Evolutionary conservation across 2,888 invertebrate genomes (phyloP).

Genomic region (Helleia helle): DNA sequence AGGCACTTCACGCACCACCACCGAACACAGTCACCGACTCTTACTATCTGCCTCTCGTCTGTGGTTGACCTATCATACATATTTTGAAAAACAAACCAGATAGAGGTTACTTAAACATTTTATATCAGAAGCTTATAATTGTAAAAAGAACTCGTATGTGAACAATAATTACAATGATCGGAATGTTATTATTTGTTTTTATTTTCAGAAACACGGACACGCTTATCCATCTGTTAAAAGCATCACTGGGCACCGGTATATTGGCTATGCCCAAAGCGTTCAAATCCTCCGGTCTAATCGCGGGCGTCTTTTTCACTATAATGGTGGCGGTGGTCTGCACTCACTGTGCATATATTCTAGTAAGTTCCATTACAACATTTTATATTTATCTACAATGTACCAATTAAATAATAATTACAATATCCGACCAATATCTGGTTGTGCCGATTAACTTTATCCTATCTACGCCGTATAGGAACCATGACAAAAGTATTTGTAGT

Average conservation of each 20-base stretch:
- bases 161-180: not conserved
- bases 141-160: not conserved
- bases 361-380: conserved; percentile 33
- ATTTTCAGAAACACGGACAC: conserved; percentile 87
- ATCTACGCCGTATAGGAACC: no score
- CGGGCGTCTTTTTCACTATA: conserved; percentile 88
- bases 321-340: conserved; percentile 92
- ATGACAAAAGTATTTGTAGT: no score
- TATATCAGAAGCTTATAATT: no score
- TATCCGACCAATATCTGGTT: no score
- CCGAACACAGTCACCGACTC: no score
- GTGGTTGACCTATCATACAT: not conserved
- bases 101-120: no score
- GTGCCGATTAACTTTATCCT: no score
- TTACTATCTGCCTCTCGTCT: not conserved
- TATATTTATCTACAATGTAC: not conserved
- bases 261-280: conserved; percentile 96
- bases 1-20: no score
- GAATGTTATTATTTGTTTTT: not conserved
- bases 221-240: conserved; percentile 94
- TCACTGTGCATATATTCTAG: conserved; percentile 93
- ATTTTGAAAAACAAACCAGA: no score
- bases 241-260: conserved; percentile 96
- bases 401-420: no score
- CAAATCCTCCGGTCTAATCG: conserved; percentile 86